Conservation (phyloP, 2,888 invertebrate species). For the Lycocerus yunnanus region DNA sequence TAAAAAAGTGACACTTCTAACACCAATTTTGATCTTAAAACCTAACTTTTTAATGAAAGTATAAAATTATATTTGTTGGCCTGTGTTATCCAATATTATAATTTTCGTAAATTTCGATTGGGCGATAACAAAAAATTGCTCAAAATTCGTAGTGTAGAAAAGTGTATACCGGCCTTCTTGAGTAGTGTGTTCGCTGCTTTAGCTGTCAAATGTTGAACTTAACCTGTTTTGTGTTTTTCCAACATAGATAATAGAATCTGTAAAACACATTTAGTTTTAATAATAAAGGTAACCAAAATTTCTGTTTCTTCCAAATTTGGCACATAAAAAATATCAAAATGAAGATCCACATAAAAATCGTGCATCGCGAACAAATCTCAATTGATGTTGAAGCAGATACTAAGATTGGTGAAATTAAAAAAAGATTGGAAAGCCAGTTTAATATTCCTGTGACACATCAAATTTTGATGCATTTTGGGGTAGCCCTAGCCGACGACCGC, state of each 20-base stretch:
- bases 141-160: not conserved
- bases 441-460: constrained; percentile 72
- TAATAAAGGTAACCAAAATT: not conserved
- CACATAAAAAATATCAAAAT: constrained; percentile 56
- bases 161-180: not conserved
- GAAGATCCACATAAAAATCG: constrained; percentile 74
- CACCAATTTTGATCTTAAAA: no score
- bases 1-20: no score
- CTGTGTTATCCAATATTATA: no score
- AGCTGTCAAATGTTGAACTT: not conserved
- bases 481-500: constrained; percentile 73
- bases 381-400: constrained; percentile 66
- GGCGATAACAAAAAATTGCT: not conserved
- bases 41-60: no score
- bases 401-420: constrained; percentile 71
- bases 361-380: constrained; percentile 72
- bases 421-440: constrained; percentile 65
- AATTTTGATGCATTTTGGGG: constrained; percentile 72
- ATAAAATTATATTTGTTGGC: no score
- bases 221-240: not conserved
- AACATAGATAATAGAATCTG: not conserved
- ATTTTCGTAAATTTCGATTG: no score
- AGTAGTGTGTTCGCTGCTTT: not conserved
- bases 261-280: not conserved
- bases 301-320: not conserved